Evolutionary conservation across 1,140 invertebrate species (phyloP).

Genomic region (Zelostemma sp.): DNA sequence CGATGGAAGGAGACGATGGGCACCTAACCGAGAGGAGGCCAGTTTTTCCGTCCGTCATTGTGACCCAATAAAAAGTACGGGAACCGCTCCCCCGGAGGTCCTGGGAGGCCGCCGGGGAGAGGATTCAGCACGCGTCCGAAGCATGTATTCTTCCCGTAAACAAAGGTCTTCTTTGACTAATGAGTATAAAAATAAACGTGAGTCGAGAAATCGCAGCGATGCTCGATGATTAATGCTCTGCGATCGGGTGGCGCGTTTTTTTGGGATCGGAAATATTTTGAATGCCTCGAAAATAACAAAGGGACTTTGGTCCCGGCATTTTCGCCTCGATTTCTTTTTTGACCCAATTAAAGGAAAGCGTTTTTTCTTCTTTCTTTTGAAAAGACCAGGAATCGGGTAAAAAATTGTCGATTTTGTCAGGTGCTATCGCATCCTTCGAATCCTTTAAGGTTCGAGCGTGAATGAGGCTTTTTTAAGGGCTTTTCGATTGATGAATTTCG

Average conservation of each 20-base stretch:
- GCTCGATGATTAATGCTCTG: neutral
- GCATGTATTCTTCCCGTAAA: neutral
- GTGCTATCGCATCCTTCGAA: neutral
- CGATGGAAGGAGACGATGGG: slow-evolving; percentile 22
- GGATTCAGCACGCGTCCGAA: neutral
- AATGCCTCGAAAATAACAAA: no score
- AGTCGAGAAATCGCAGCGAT: neutral
- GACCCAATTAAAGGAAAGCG: no score
- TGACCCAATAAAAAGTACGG: slow-evolving; percentile 38
- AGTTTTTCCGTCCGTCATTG: slow-evolving; percentile 3
- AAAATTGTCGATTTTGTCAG: neutral
- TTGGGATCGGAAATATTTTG: neutral
- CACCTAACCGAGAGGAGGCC: slow-evolving; percentile 7
- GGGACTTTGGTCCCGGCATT: no score
- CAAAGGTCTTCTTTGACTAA: slow-evolving; percentile 1
- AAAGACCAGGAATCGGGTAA: no score
- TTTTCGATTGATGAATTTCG: slow-evolving; percentile 49
- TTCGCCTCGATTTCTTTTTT: no score
- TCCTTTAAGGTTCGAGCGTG: neutral
- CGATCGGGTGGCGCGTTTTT: neutral
- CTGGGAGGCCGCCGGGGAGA: neutral
- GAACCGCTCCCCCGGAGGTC: neutral
- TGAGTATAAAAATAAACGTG: neutral
- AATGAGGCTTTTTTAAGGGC: neutral
- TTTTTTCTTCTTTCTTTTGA: no score